These are phyloP conservation scores for Nesidiocoris tenuis DNA, from an alignment of 2,888 invertebrate genomes.

Conservation along the genomic window DNA sequence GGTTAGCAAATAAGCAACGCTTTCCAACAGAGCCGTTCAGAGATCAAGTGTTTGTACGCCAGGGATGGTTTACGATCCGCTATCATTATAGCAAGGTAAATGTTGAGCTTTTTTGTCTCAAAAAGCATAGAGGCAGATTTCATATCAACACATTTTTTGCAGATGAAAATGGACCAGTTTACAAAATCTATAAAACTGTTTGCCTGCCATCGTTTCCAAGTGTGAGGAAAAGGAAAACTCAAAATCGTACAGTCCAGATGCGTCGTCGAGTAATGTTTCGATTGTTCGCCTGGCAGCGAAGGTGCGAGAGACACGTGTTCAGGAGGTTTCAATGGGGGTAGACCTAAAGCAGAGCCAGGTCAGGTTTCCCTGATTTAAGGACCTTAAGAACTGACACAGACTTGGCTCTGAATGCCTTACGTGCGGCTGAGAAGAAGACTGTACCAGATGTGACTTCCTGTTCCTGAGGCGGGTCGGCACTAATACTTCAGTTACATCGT, in stretches of 20 bases:
- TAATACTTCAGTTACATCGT: not conserved
- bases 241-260: not conserved
- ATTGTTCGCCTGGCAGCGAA: not conserved
- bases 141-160: too few species aligned
- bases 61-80: too few species aligned
- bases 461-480: not conserved
- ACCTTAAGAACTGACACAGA: not conserved
- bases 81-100: too few species aligned
- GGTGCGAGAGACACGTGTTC: not conserved
- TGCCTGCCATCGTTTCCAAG: too few species aligned
- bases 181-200: too few species aligned
- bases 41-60: too few species aligned
- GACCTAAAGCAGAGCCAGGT: not conserved
- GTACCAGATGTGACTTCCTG: not conserved
- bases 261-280: not conserved
- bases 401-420: not conserved
- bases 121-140: too few species aligned
- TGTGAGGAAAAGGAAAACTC: too few species aligned
- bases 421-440: not conserved
- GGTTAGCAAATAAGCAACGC: too few species aligned
- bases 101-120: too few species aligned
- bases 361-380: not conserved
- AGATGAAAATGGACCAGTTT: too few species aligned
- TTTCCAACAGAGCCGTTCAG: too few species aligned
- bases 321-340: not conserved